Evolutionary conservation across 2,797 vertebrate genomes (phyloP), one percentile per base, ranked within the genome.

Genomic region (Acomys russatus): DNA sequence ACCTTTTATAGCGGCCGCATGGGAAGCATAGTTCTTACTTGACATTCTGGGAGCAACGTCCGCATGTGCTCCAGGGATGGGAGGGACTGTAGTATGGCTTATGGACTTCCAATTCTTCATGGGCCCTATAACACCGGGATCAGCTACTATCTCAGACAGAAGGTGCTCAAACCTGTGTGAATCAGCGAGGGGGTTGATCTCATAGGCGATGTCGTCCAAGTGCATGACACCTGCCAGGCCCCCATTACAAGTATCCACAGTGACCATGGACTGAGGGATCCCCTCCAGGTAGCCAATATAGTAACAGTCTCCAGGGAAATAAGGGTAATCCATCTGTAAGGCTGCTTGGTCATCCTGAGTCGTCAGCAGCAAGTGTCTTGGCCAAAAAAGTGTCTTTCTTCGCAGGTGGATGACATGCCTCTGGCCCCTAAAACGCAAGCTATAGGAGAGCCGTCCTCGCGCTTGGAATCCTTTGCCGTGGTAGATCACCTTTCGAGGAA

Each of bases 251-350:
- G 95, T 97, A 68, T 97, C 51, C 6, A 98, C 56, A 1, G 97
- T 98, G 83, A 97, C 98, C 70, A 82, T 51, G 0, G 98, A 98
- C 10, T 96, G 77, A 0, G 98, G 97, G 22, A 74, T 94, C 0
- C 96, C 98, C 74, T 97, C 84, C 74, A 98, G 95, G 23, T 97
- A 73, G 0, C 98, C 98, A 25, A 97, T 92, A 87, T 97, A 98
- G 92, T 97, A 97, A 86, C 98, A 98, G 92, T 94, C 96, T 38
- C 89, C 77, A 25, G 77, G 97, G 66, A 98, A 73, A 0, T 96
- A 92, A 25, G 92, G 95, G 2, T 61, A 44, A 10, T 96, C 88
- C 68, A 71, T 70, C 88, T 91, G 95, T 78, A 94, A 28, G 54
- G 61, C 92, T 7, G 83, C 88, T 63, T 94, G 92, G 63, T 96